A percentile compares a stretch with the other conserved stretches of the same genome.
phyloP scores from a whole-genome alignment of 2,113 vertebrate genomes.

The Megaceryle torquata region DNA sequence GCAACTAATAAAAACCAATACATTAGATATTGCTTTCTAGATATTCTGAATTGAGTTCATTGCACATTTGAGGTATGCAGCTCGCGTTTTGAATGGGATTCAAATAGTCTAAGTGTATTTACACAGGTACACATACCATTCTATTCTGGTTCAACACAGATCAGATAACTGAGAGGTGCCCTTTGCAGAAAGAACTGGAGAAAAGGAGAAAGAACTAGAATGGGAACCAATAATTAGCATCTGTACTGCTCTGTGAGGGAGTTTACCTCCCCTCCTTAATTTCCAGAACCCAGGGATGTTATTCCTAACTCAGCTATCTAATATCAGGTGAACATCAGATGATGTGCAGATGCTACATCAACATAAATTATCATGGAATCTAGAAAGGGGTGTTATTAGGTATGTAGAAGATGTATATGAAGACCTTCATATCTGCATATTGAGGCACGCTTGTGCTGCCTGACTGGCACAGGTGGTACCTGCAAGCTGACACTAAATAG shows the following conservation, averaged over 20 bases:
- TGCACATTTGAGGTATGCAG: background rate
- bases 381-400: background rate
- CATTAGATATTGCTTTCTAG: background rate
- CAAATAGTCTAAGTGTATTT: background rate
- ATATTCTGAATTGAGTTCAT: background rate
- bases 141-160: background rate
- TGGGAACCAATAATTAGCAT: background rate
- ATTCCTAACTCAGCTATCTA: background rate
- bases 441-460: background rate
- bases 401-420: background rate
- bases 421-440: background rate
- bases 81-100: background rate
- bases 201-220: background rate
- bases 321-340: background rate
- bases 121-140: background rate
- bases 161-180: background rate
- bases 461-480: background rate
- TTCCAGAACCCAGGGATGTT: background rate
- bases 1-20: background rate
- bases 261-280: background rate
- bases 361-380: background rate
- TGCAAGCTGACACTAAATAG: background rate
- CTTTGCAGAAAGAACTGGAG: background rate
- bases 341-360: background rate
- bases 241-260: background rate